Base-by-base conservation (phyloP, 2,113 vertebrate genomes). In the Noctilio leporinus region DNA sequence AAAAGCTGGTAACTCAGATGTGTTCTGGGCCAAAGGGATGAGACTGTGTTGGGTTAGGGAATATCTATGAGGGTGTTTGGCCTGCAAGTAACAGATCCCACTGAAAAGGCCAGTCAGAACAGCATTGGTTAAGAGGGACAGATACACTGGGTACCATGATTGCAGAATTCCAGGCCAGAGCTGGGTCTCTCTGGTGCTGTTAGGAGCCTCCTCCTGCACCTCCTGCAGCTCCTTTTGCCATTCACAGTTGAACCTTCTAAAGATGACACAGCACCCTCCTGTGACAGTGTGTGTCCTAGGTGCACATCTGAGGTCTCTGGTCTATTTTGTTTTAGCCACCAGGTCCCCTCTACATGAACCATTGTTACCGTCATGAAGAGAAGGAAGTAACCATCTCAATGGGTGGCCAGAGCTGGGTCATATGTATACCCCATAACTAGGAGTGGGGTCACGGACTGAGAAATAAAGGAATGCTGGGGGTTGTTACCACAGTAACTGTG, bases 51-150 rank as follows among this genome's bases (percentile, higher is more conserved):
- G 70, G n/a, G 76, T 33, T 69, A 33, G 30, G 9, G 33, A 82
- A 45, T 35, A 49, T 65, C 51, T 59, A 1, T 55, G 47, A 86
- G 0, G 40, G 76, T 55, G 9, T 83, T 65, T 73, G 35, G 30
- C 30, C 45, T 82, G 17, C 38, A 62, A 35, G 38, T 77, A 45
- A 65, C 16, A 89, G 55, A 78, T 20, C 67, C 6, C 22, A 64
- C n/a, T 70, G 86, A 64, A 85, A 65, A 30, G 12, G 49, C 40
- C n/a, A 86, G 55, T 47, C 53, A 76, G 38, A 76, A 73, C 53
- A n/a, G 15, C 45, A 35, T 1, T 5, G 1, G 3, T 24, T 67
- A 12, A 67, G 10, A 55, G 49, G 70, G 33, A 67, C 38, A 47
- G 33, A 67, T n/a, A 47, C 17, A 43, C 10, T 0, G 38, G 38